Evolutionary conservation across 2,113 vertebrate species (phyloP), one percentile per base, ranked within the genome.

Genomic region (Cyprinodon brontotheroides): DNA sequence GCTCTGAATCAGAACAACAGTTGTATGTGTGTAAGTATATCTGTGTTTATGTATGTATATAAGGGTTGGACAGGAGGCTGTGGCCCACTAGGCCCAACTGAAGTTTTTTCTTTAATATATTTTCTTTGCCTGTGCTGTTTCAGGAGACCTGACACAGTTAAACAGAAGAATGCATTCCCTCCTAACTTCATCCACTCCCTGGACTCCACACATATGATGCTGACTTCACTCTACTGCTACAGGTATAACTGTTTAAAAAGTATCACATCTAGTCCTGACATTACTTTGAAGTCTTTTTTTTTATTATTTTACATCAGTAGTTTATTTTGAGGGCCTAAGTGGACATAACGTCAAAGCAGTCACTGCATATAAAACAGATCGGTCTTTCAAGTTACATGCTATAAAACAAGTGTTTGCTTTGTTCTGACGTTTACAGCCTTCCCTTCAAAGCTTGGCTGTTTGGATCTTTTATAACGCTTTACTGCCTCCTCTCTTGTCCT

Each of bases 131-230:
- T 83, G 64, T 86, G 48, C 17, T 4, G 74, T 20, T 82, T 7
- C 89, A 98, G 97, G 93, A 96, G 91, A 53, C 98, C 98, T 0
- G 95, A 99, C 79, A 96, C 94, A 0, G 74, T 97, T 77, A 99
- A 99, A 84, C 98, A 99, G 94, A 99, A 96, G 83, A 99, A 99
- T 0, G 97, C 97, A 38, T 99, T 99, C 74, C 97, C 98, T 0
- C 97, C 98, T 20, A 99, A 99, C 89, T 99, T 99, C 90, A 99
- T 99, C 89, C 98, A 99, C 85, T 99, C 98, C 0, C 91, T 99
- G 88, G 98, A 99, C 89, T 99, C 98, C 39, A 96, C 97, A 0
- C 98, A 99, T 90, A 99, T 99, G 98, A 99, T 99, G 98, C 95
- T 99, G 29, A 99, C 98, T 0, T 94, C 98, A 3, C 93, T 99